phyloP scores from a whole-genome alignment of 1,140 invertebrate species.

The Bombus waltoni region DNA sequence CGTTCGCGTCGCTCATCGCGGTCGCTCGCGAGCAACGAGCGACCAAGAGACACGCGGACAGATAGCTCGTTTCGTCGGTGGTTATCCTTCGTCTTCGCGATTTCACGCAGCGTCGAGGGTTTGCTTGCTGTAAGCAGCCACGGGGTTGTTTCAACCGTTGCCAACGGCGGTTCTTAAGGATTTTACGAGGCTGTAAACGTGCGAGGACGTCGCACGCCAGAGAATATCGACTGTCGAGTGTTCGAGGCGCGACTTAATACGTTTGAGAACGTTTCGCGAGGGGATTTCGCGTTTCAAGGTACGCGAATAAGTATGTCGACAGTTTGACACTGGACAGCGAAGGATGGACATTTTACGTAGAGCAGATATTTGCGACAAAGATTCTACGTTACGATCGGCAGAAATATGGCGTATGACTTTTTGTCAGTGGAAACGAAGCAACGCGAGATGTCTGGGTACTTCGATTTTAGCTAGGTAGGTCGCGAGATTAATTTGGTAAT shows the following conservation, averaged over 20 bases:
- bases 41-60: background rate
- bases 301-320: background rate
- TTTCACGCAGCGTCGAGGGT: background rate
- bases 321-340: background rate
- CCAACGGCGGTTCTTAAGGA: background rate
- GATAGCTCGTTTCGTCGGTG: background rate
- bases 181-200: conserved; percentile 21
- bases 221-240: background rate
- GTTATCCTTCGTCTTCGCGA: background rate
- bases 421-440: background rate
- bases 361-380: background rate
- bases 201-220: background rate
- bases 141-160: background rate
- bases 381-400: background rate
- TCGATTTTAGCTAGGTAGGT: background rate
- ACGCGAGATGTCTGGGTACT: background rate
- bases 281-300: background rate
- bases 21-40: background rate
- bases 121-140: background rate
- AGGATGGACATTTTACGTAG: background rate
- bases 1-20: background rate
- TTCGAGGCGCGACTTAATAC: background rate
- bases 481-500: background rate
- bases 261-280: background rate
- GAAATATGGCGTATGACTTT: background rate